Conservation (phyloP, 2,113 vertebrate species). For the Osmerus eperlanus region DNA sequence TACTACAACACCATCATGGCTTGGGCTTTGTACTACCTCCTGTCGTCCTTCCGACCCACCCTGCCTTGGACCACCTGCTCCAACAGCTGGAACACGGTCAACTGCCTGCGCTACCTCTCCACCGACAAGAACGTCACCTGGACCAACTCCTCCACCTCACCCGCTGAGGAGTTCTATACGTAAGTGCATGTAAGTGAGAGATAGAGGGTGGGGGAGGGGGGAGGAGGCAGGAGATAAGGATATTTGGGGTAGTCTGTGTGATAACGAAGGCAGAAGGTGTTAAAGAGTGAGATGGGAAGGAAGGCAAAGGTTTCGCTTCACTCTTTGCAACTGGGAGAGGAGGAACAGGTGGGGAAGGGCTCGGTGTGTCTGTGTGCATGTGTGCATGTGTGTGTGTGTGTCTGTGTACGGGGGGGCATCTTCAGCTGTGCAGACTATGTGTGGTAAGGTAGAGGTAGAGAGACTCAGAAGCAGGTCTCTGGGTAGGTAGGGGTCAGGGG, state of each 20-base stretch:
- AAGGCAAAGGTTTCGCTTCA: no score
- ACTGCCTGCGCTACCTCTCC: slow-evolving; percentile 88
- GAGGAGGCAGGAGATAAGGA: slow-evolving; percentile 3
- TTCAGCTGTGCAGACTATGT: no score
- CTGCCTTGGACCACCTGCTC: slow-evolving; percentile 93
- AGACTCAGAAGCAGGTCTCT: no score
- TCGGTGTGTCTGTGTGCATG: neutral
- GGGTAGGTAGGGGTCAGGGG: no score
- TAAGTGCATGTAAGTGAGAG: slow-evolving; percentile 86
- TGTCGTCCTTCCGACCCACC: slow-evolving; percentile 84
- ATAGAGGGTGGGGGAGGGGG: slow-evolving; percentile 17
- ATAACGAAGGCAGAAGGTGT: neutral
- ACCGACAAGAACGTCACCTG: slow-evolving; percentile 84
- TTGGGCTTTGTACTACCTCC: slow-evolving; percentile 96
- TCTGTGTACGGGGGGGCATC: neutral
- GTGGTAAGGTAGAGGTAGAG: no score
- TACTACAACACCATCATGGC: slow-evolving; percentile 99
- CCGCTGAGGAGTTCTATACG: slow-evolving; percentile 98
- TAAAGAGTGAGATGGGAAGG: neutral
- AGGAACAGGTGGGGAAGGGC: no score
- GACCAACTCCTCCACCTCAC: slow-evolving; percentile 84
- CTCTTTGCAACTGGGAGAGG: no score
- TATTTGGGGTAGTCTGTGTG: neutral
- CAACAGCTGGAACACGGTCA: slow-evolving; percentile 90
- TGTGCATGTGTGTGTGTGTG: neutral